Percentiles rank a stretch among this genome's conserved stretches.
Conservation (phyloP, 1,140 invertebrate species). For the Drosophila mauritiana region DNA sequence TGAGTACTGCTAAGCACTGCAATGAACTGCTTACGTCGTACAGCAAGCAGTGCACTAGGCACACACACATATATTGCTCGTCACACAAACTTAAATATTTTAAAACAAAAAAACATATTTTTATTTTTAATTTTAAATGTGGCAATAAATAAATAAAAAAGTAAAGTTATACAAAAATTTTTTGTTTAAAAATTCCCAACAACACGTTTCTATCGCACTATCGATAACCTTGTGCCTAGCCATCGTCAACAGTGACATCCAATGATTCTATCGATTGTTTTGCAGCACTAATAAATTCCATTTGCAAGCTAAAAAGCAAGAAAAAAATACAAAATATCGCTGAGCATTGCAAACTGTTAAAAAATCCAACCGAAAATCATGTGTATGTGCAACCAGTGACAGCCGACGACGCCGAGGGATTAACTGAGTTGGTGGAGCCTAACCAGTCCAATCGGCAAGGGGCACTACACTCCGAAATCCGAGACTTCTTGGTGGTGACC, state of each 20-base stretch:
- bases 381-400: slow-evolving; percentile 13
- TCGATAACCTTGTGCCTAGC: not conserved
- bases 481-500: slow-evolving; percentile 22
- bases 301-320: slow-evolving; percentile 31
- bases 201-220: slow-evolving; percentile 14
- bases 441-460: not conserved
- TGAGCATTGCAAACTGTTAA: slow-evolving; percentile 10
- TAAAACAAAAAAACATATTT: no score
- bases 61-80: no score
- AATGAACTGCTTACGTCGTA: not conserved
- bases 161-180: not conserved
- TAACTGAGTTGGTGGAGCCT: slow-evolving; percentile 6
- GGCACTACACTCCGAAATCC: slow-evolving; percentile 8
- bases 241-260: not conserved
- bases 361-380: slow-evolving; percentile 19
- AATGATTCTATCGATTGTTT: not conserved
- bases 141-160: no score
- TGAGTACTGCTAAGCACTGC: not conserved
- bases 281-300: slow-evolving; percentile 7
- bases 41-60: not conserved
- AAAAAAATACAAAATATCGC: slow-evolving; percentile 28
- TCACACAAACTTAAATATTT: no score
- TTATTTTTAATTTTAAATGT: no score
- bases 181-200: not conserved
- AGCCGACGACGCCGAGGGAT: not conserved